A percentile compares a stretch with the other conserved stretches of the same genome.
Conservation (phyloP, 2,888 invertebrate genomes). For the Plusia festucae region DNA sequence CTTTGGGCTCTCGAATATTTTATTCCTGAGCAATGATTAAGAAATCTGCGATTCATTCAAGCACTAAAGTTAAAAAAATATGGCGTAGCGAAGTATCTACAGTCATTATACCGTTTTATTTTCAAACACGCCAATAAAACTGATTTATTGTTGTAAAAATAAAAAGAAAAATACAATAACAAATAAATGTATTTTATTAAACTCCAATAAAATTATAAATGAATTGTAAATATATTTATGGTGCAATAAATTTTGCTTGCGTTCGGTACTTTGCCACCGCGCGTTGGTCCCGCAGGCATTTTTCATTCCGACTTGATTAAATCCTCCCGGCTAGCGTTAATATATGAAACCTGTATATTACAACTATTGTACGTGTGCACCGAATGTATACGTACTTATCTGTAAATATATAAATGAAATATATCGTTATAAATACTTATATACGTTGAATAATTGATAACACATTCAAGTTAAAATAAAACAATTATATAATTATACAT, state of each 20-base stretch:
- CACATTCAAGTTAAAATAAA: too few species aligned
- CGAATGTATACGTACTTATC: neutral
- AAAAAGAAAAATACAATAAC: neutral
- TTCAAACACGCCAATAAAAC: neutral
- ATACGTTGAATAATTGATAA: too few species aligned
- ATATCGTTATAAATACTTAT: too few species aligned
- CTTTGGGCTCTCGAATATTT: too few species aligned
- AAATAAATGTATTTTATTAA: neutral
- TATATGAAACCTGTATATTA: conserved; percentile 74
- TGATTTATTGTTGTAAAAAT: conserved; percentile 1
- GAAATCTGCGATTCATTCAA: too few species aligned
- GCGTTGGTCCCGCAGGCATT: conserved; percentile 81
- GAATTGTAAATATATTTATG: neutral
- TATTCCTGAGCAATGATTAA: too few species aligned
- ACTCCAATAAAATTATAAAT: neutral
- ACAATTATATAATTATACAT: too few species aligned
- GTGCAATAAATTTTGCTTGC: conserved; percentile 23
- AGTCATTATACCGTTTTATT: neutral
- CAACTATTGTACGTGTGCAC: conserved; percentile 59
- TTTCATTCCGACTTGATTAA: conserved; percentile 88
- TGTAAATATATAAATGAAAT: too few species aligned
- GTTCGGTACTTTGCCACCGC: conserved; percentile 43
- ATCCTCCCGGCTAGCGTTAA: conserved; percentile 77
- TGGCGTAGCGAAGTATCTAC: neutral
- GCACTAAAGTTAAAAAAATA: too few species aligned